Base-by-base conservation (phyloP, 2,113 vertebrate species). In the Etia nguti region DNA sequence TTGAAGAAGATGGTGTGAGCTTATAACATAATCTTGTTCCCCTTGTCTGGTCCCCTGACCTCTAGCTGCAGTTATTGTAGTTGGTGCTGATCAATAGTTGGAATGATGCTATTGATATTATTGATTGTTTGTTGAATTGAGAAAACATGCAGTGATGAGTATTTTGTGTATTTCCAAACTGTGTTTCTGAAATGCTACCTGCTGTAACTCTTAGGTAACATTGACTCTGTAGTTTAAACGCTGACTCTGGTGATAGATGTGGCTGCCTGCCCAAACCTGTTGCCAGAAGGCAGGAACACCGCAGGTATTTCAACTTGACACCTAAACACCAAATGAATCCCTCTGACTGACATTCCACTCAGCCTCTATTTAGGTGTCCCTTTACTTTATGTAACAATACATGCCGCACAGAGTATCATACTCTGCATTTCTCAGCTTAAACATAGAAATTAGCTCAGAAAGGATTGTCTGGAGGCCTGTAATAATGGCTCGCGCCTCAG, bases 401-500 rank as follows among this genome's bases (percentile, higher is more conserved):
- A 55, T 85, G 83, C 68, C 84, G 82, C 84, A 83, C 54, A 81
- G 77, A 79, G 52, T 10, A 68, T 70, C 75, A 48, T 20, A 82
- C 59, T 73, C 79, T 55, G 15, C 3, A 5, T 88, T 82, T 90
- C 36, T 82, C 7, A 31, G 12, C 79, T 85, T 60, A 83, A 90
- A 92, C 81, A 77, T 84, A 85, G 79, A 85, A 87, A 93, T 93
- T 81, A 92, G 10, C 54, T 75, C 36, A 80, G 65, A 77, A 48
- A 79, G 81, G 56, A 79, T 59, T 29, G 82, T 60, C 38, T 24
- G 2, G 24, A 83, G 83, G 85, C 81, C 83, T 93, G 82, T 91
- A 89, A 92, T 91, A 85, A 92, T 3, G 57, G 62, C 60, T 52
- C 57, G 70, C 29, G 70, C 65, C 97, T 94, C 95, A 95, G 96